Base-by-base conservation (phyloP, 2,797 vertebrate genomes). In the Scolopax rusticola region DNA sequence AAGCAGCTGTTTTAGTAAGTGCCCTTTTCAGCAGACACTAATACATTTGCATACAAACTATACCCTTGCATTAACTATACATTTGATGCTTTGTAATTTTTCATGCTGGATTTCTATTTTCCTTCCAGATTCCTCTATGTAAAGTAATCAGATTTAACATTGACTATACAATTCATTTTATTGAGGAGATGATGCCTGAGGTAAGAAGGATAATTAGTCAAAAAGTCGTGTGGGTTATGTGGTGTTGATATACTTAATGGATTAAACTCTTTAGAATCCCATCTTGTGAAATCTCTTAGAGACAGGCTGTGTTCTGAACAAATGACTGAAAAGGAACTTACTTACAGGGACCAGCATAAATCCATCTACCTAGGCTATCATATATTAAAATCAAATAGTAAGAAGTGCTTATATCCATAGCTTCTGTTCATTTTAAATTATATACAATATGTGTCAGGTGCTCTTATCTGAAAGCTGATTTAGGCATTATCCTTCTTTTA, bases 121-220 rank as follows among this genome's bases (percentile, higher is more conserved):
- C 65, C 36, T 97, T 98, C 57, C 98, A 99, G 99, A 99, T 99
- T 96, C 99, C 99, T 96, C 97, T 99, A 96, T 99, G 99, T 98
- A 99, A 99, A 97, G 99, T 99, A 97, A 99, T 99, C 98, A 98
- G 99, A 97, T 99, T 99, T 98, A 99, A 99, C 98, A 99, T 99
- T 98, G 99, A 99, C 98, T 99, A 99, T 98, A 99, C 99, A 90
- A 99, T 99, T 97, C 99, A 99, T 98, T 99, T 99, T 98, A 99
- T 99, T 92, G 99, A 99, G 96, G 99, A 99, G 98, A 99, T 99
- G 99, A 98, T 99, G 97, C 99, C 99, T 33, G 99, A 99, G 99
- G 99, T 99, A 98, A 98, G 99, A 83, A 82, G 89, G 68, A 51
- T 92, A 91, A 90, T 94, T 91, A 90, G 94, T 89, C 81, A 94